Conservation (phyloP, 2,113 vertebrate species). For the Ceuthmochares aereus region DNA sequence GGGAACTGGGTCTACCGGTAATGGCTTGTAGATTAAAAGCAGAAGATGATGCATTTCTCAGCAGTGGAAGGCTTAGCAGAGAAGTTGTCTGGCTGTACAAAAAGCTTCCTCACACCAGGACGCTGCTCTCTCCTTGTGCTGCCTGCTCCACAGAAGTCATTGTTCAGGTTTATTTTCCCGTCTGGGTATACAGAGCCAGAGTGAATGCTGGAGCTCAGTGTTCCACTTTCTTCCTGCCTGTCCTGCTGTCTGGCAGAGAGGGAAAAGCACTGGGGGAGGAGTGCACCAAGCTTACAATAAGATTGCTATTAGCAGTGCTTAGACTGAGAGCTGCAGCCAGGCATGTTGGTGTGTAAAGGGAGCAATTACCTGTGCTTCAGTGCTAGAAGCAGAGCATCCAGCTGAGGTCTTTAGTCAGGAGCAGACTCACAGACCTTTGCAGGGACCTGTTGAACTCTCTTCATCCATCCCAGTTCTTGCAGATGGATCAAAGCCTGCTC, state of each 20-base stretch:
- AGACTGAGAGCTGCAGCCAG: background rate
- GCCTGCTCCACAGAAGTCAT: background rate
- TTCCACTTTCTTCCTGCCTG: background rate
- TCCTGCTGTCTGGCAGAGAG: background rate
- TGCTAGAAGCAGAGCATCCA: background rate
- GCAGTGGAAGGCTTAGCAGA: background rate
- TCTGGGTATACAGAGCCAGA: rapidly evolving
- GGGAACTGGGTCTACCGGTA: background rate
- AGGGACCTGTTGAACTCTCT: background rate
- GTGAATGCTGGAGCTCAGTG: background rate
- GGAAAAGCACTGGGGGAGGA: background rate
- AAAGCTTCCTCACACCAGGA: background rate
- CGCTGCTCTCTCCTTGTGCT: background rate
- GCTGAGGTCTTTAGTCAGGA: background rate
- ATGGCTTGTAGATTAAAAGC: background rate
- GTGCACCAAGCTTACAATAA: background rate
- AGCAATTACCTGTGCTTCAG: background rate
- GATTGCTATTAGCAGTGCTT: background rate
- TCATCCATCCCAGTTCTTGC: background rate
- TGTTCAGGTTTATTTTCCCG: background rate
- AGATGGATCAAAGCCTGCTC: background rate
- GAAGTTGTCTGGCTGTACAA: background rate
- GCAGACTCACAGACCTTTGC: background rate
- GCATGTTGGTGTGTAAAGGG: background rate
- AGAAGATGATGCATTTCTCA: background rate